A percentile compares a stretch with the other conserved stretches of the same genome.
phyloP scores from a whole-genome alignment of 2,888 invertebrate species.

The Aphodius granarius region DNA sequence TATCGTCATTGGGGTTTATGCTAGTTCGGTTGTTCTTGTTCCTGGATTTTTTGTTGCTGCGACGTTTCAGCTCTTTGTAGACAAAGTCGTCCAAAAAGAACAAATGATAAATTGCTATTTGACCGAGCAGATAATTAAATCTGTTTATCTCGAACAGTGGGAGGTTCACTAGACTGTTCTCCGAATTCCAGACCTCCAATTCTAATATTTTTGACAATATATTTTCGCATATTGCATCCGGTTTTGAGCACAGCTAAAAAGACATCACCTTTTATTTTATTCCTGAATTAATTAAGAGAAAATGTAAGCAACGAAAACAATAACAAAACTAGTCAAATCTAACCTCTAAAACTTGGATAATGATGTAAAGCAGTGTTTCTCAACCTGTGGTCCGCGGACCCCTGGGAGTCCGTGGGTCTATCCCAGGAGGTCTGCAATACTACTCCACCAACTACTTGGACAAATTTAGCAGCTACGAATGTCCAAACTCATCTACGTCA shows the following conservation, averaged over 20 bases:
- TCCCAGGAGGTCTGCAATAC: no score
- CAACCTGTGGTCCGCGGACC: no score
- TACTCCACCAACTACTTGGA: no score
- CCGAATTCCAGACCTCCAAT: neutral
- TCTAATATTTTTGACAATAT: slow-evolving; percentile 36
- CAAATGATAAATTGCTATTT: slow-evolving; percentile 77
- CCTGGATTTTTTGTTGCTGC: slow-evolving; percentile 56
- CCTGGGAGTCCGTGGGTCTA: no score
- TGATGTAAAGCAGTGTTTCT: no score
- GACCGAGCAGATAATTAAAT: slow-evolving; percentile 62
- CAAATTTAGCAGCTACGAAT: no score
- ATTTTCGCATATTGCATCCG: slow-evolving; percentile 54
- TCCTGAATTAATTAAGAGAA: no score
- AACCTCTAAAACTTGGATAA: no score
- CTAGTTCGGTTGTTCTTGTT: slow-evolving; percentile 45
- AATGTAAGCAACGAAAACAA: no score
- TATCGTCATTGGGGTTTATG: slow-evolving; percentile 41
- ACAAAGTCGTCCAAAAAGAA: slow-evolving; percentile 81
- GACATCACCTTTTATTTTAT: no score
- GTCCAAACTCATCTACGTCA: no score
- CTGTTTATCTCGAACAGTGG: slow-evolving; percentile 22
- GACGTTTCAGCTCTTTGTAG: slow-evolving; percentile 78
- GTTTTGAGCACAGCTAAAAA: slow-evolving; percentile 60
- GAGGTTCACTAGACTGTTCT: neutral
- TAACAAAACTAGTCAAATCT: no score